Percentiles rank a stretch among this genome's conserved stretches.
Evolutionary conservation across 1,140 invertebrate species (phyloP).

Genomic region (Nephila pilipes): DNA sequence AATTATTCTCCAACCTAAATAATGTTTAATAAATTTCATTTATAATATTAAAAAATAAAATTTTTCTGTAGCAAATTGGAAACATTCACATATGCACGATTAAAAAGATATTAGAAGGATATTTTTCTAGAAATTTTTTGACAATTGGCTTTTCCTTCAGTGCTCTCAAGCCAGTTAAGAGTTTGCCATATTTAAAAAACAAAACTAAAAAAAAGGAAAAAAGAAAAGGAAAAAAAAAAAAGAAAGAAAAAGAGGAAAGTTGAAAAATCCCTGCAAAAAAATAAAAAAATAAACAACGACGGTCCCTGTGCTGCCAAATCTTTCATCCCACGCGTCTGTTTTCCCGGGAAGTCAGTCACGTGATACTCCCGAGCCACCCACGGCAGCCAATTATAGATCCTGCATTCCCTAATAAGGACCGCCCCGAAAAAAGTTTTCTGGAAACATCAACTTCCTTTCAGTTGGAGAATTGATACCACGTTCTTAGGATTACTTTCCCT

Average conservation of each 20-base stretch:
- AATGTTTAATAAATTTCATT: no score
- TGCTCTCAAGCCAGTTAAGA: background rate
- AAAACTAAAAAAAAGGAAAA: no score
- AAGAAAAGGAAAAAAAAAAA: constrained; percentile 30
- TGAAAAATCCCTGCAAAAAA: background rate
- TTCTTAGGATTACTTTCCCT: background rate
- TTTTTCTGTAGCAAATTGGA: no score
- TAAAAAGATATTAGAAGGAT: background rate
- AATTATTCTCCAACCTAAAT: no score
- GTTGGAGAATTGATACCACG: constrained; percentile 29
- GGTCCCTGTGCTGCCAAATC: constrained; percentile 54
- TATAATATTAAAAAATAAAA: no score
- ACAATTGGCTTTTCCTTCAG: constrained; percentile 20
- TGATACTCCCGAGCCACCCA: constrained; percentile 68
- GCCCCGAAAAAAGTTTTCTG: constrained; percentile 41
- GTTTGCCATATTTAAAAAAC: background rate
- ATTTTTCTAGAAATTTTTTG: constrained; percentile 59
- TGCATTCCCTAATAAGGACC: constrained; percentile 66
- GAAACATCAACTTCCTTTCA: constrained; percentile 57
- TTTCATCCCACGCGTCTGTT: constrained; percentile 70
- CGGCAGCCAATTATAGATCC: constrained; percentile 71
- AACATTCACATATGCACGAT: no score
- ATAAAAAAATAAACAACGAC: constrained; percentile 40
- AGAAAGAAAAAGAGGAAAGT: background rate
- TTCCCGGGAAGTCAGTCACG: constrained; percentile 52